Evolutionary conservation across 2,888 invertebrate genomes (phyloP).

Genomic region (Amphimallon solstitiale): DNA sequence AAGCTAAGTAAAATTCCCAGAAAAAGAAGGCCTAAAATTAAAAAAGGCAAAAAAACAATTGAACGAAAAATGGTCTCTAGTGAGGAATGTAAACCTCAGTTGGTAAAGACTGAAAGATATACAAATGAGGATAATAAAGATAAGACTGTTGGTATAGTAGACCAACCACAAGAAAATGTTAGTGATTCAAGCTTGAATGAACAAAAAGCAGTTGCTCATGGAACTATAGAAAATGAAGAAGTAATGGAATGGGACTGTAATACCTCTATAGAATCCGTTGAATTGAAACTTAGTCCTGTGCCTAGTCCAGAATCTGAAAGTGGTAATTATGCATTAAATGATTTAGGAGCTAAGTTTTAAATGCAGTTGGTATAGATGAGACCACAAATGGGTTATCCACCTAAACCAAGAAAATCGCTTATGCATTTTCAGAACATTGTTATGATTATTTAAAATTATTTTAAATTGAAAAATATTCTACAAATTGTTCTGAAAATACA

Average conservation of each 20-base stretch:
- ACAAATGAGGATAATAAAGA: conserved; percentile 19
- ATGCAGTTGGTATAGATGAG: neutral
- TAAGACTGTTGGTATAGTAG: conserved; percentile 13
- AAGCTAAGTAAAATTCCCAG: conserved; percentile 42
- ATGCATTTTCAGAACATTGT: too few relatives aligned
- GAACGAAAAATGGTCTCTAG: neutral
- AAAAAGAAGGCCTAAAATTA: conserved; percentile 42
- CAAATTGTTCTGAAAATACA: too few relatives aligned
- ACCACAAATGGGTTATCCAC: too few relatives aligned
- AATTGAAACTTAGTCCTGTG: conserved; percentile 55
- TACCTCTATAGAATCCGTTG: conserved; percentile 52
- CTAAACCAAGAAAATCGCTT: too few relatives aligned
- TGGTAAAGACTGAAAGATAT: conserved; percentile 22
- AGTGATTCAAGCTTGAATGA: conserved; percentile 38
- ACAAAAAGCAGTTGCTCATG: conserved; percentile 32
- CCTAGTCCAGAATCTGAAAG: conserved; percentile 61
- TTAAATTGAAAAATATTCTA: too few relatives aligned
- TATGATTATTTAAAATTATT: too few relatives aligned
- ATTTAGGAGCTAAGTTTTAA: neutral
- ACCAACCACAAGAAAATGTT: conserved; percentile 30
- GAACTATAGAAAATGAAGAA: conserved; percentile 42
- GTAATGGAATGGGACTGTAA: conserved; percentile 53
- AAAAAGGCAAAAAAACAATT: neutral
- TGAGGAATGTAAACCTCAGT: neutral
- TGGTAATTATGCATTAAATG: conserved; percentile 50